These are phyloP conservation scores for Coryphaenoides rupestris DNA, from an alignment of 2,113 vertebrate species.

Conservation along the genomic window DNA sequence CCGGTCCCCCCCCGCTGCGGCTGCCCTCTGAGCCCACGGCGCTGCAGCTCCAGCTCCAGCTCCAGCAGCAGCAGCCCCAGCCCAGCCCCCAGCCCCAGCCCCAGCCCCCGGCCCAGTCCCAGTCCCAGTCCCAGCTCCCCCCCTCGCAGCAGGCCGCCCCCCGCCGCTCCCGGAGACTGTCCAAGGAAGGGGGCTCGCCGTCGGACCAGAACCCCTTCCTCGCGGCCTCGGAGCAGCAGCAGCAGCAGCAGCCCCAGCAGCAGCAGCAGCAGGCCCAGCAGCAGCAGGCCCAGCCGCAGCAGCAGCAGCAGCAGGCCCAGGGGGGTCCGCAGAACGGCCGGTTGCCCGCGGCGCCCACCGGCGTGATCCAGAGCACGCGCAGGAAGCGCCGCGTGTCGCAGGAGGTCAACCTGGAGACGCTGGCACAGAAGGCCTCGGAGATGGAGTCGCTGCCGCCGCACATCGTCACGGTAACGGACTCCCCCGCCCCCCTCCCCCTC, in stretches of 20 bases:
- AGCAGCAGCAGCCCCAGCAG: no score
- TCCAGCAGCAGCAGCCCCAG: no score
- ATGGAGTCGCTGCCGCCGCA: conserved; percentile 83
- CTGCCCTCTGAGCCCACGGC: conserved; percentile 69
- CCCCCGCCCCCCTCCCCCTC: no score
- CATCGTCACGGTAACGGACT: conserved; percentile 57
- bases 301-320: neutral
- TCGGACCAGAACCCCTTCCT: conserved; percentile 67
- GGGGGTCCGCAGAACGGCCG: conserved; percentile 61
- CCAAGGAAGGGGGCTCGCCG: conserved; percentile 86
- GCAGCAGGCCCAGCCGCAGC: no score
- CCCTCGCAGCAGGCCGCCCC: conserved; percentile 65
- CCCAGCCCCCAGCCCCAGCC: no score
- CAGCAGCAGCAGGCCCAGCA: no score
- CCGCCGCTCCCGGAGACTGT: conserved; percentile 88
- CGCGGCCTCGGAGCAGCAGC: conserved; percentile 10
- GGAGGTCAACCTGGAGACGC: conserved; percentile 91
- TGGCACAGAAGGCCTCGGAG: conserved; percentile 94
- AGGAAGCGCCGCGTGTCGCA: conserved; percentile 86
- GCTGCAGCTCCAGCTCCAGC: conserved; percentile 25
- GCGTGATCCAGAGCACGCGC: conserved; percentile 90
- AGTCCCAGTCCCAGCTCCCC: conserved; percentile 71
- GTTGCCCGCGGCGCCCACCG: conserved; percentile 71
- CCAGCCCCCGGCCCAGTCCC: conserved; percentile 53
- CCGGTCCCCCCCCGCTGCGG: conserved; percentile 75